These are phyloP conservation scores for Spea hammondii DNA, from an alignment of 2,797 vertebrate species.

Conservation along the genomic window DNA sequence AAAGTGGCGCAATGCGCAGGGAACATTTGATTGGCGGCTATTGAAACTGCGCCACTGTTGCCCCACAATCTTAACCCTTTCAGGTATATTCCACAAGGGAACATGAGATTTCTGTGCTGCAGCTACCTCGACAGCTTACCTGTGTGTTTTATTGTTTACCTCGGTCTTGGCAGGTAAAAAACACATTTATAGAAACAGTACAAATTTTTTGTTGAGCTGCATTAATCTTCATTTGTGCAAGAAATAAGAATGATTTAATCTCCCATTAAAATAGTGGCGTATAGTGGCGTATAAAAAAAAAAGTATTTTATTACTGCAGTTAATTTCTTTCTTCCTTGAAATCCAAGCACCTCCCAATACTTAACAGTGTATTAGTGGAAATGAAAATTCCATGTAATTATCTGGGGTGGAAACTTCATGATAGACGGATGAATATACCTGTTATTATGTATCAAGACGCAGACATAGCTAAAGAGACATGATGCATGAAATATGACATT, in stretches of 20 bases:
- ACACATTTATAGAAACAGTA: too few species aligned
- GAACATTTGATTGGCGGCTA: too few species aligned
- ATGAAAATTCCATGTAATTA: slow-evolving; percentile 45
- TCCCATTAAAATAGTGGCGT: not conserved
- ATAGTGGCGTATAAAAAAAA: too few species aligned
- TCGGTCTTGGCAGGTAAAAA: too few species aligned
- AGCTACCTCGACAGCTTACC: too few species aligned
- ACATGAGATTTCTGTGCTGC: too few species aligned
- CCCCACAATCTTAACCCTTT: too few species aligned
- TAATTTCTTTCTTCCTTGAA: slow-evolving; percentile 17
- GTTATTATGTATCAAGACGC: slow-evolving; percentile 24
- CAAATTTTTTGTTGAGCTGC: not conserved
- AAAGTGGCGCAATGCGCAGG: too few species aligned
- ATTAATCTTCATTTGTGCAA: not conserved
- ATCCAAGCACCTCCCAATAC: slow-evolving; percentile 10
- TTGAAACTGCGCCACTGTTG: too few species aligned
- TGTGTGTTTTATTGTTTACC: too few species aligned
- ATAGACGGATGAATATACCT: slow-evolving; percentile 36
- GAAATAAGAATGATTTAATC: not conserved
- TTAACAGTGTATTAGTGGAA: slow-evolving; percentile 32
- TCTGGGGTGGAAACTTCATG: slow-evolving; percentile 33
- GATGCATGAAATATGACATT: slow-evolving; percentile 28
- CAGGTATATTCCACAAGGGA: too few species aligned
- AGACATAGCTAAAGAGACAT: slow-evolving; percentile 26
- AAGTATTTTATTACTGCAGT: slow-evolving; percentile 5